These are phyloP conservation scores for Heliconius aoede DNA, from an alignment of 2,888 invertebrate genomes.

Conservation along the genomic window DNA sequence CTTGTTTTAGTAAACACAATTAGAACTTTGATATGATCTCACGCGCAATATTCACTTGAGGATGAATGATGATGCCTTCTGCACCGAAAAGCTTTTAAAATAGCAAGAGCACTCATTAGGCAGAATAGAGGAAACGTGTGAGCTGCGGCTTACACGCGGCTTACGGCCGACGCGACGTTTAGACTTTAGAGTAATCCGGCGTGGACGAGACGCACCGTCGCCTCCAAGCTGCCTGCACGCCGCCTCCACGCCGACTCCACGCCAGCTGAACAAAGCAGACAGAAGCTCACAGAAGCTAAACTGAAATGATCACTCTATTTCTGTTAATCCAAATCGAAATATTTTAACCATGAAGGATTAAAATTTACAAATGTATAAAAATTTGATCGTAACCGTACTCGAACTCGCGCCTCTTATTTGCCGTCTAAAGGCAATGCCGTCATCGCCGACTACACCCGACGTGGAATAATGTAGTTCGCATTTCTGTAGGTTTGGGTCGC, in stretches of 20 bases:
- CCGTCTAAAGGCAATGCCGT: too few species aligned
- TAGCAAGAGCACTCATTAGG: slow-evolving; percentile 5
- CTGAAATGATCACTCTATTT: not conserved
- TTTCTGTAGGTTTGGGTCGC: too few species aligned
- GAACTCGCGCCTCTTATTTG: too few species aligned
- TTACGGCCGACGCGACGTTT: slow-evolving; percentile 22
- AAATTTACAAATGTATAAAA: not conserved
- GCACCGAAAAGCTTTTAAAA: not conserved
- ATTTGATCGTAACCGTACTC: too few species aligned
- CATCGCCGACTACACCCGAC: too few species aligned
- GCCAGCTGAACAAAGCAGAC: too few species aligned
- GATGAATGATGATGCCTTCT: not conserved
- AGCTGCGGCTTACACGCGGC: slow-evolving; percentile 13
- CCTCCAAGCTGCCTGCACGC: slow-evolving; percentile 17
- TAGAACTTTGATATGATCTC: not conserved
- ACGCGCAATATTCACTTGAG: not conserved
- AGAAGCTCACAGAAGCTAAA: not conserved
- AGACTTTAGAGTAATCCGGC: slow-evolving; percentile 28
- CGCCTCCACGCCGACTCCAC: not conserved
- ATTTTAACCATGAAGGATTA: not conserved
- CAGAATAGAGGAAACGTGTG: too few species aligned
- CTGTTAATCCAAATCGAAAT: not conserved
- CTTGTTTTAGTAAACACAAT: not conserved
- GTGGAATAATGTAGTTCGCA: too few species aligned
- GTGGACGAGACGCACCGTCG: slow-evolving; percentile 17